Evolutionary conservation across 2,888 invertebrate species (phyloP), one percentile per base, ranked within the genome.

Genomic region (Piscicola geometra): DNA sequence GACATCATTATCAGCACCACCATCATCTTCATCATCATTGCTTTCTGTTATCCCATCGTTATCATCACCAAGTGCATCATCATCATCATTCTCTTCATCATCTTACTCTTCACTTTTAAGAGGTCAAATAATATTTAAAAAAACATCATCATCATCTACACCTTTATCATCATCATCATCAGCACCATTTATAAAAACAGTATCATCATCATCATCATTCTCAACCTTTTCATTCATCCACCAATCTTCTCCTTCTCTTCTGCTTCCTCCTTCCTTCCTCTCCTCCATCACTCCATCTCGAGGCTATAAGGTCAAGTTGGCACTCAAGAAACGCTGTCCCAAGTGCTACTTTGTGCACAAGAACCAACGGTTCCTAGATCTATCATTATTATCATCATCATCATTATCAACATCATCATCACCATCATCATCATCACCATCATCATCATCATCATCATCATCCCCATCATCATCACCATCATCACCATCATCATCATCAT

Each of bases 261-360:
- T 15, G 9, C 50, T 47, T 9, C 9, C 21, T 47, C 50, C 9
- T 15, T 15, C 12, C 9, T 15, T 15, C 50, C 60, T 25, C 5
- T n/a, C 25, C n/a, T 56, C 60, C 21, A 25, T 56, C n/a, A 25
- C 21, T 25, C 72, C 52, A 32, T 33, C 2, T n/a, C 72, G 56
- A 33, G 47, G 72, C 56, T 84, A 84, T 79, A 83, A 83, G 78
- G 80, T 80, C 12, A 81, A 79, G 73, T 74, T 75, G n/a, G 76
- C 79, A 1, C 75, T 84, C 60, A 81, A 80, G 73, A 79, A 78
- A 50, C 77, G 84, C 28, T 84, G 84, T 78, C 76, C 79, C 36
- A 80, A 81, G 9, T 85, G 85, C 77, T 84, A 82, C 75, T 83
- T 83, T 79, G 83, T 82, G 35, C 78, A 83, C n/a, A 78, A 82